These are phyloP conservation scores for Scaptomyza montana DNA, from an alignment of 1,140 invertebrate genomes.

Conservation along the genomic window DNA sequence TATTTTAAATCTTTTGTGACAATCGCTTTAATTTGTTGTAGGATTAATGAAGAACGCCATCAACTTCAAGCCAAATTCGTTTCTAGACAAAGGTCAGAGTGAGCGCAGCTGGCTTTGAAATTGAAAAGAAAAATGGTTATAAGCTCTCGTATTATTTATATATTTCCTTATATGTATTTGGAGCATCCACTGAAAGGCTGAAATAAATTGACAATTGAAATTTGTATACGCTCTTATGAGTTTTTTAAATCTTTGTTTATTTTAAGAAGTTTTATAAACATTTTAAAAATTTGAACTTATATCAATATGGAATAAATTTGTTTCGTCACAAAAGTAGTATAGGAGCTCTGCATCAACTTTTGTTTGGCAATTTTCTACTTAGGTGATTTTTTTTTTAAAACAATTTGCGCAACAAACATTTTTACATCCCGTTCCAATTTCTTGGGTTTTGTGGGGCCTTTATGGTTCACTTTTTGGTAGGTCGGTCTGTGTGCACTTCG, in stretches of 20 bases:
- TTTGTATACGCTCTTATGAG: too few species aligned
- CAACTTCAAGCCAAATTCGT: conserved; percentile 11
- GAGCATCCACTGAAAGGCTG: too few species aligned
- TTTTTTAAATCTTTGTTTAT: too few species aligned
- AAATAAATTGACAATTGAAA: too few species aligned
- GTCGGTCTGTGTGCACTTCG: conserved; percentile 38
- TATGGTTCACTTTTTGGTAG: conserved; percentile 5
- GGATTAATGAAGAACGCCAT: conserved; percentile 65
- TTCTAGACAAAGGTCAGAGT: background rate
- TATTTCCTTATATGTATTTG: too few species aligned
- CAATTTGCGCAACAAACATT: conserved; percentile 62
- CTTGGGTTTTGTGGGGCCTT: conserved; percentile 24
- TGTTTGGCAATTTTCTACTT: conserved; percentile 6
- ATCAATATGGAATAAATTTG: background rate
- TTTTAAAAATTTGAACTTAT: too few species aligned
- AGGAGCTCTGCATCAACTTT: conserved; percentile 10
- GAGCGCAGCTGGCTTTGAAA: conserved; percentile 26
- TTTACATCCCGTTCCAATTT: conserved; percentile 49
- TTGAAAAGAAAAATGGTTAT: conserved; percentile 10
- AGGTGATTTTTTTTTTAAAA: conserved; percentile 39
- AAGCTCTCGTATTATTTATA: too few species aligned
- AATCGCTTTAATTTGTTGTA: conserved; percentile 71
- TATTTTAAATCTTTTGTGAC: conserved; percentile 70
- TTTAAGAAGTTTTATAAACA: too few species aligned
- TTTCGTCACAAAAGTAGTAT: conserved; percentile 1